Base-by-base conservation (phyloP, 2,888 invertebrate species). In the Nezara viridula region DNA sequence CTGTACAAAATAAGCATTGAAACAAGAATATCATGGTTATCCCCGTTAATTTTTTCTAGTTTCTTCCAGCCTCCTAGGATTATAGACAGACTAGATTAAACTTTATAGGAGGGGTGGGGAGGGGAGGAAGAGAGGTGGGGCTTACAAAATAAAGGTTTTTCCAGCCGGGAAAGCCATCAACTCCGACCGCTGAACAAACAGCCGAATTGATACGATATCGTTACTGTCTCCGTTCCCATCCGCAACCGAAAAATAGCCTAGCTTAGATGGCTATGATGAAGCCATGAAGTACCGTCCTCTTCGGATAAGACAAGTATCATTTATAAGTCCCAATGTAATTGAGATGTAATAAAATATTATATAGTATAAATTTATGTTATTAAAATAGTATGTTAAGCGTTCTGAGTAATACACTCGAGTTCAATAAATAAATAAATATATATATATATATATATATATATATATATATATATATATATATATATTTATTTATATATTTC, bases 141-240 rank as follows among this genome's bases (percentile, higher is more conserved):
- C 81, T 81, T 44, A 44, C 16, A 81, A 44, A 81, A 81, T 81
- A 81, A 81, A 81, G 81, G 44, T 81, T 81, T 81, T 81, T 24
- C 81, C 40, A 81, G 81, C 81, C 32, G 27, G 44, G n/a, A 81
- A 44, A 81, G 81, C 44, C n/a, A 81, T 81, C 81, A 81, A 32
- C 81, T 5, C 40, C 40, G 40, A 44, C 24, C 44, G 81, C 81
- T 81, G 81, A 81, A 81, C 81, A 81, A 81, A 81, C 81, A 81
- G 40, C 24, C 81, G 81, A 81, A 81, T 81, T 81, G 81, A 81
- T 81, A 81, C 32, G 81, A 81, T 44, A 81, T 44, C 81, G 81
- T 81, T 81, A 81, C 81, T 14, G 81, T 44, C 66, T 66, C 81
- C 44, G n/a, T 40, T 19, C 81, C 44, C 44, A 81, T 10, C 81